Evolutionary conservation across 2,113 vertebrate genomes (phyloP).

Genomic region (Prolemur simus): DNA sequence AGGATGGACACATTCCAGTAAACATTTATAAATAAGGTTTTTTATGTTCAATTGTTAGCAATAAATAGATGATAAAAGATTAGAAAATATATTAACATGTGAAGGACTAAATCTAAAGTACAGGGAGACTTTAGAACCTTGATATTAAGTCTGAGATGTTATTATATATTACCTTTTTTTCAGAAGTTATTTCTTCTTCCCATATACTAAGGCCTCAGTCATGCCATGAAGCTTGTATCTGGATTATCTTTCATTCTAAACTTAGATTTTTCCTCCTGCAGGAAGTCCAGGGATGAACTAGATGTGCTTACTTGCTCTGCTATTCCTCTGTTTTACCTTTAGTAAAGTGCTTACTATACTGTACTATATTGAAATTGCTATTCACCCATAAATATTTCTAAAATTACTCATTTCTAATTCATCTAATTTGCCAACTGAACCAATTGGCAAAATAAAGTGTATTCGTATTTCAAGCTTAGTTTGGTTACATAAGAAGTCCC

Average conservation of each 20-base stretch:
- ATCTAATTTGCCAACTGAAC: neutral
- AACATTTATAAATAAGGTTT: neutral
- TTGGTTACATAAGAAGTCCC: neutral
- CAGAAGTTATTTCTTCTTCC: neutral
- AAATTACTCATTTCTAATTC: neutral
- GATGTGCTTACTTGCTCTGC: neutral
- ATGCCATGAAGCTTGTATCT: neutral
- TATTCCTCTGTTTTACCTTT: neutral
- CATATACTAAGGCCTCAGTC: neutral
- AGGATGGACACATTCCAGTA: neutral
- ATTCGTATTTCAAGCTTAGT: slow-evolving; percentile 3
- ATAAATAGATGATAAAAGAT: neutral
- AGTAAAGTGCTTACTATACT: neutral
- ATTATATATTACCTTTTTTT: neutral
- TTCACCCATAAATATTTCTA: neutral
- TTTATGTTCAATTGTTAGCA: neutral
- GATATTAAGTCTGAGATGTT: neutral
- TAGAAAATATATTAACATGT: neutral
- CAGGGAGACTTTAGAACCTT: neutral
- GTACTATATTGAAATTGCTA: neutral
- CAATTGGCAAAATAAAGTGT: neutral
- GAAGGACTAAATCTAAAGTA: neutral
- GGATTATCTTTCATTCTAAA: neutral
- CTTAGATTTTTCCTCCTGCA: neutral
- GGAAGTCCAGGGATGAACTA: neutral